These are phyloP conservation scores for Fundulus diaphanus DNA, from an alignment of 2,797 vertebrate genomes.

Conservation along the genomic window DNA sequence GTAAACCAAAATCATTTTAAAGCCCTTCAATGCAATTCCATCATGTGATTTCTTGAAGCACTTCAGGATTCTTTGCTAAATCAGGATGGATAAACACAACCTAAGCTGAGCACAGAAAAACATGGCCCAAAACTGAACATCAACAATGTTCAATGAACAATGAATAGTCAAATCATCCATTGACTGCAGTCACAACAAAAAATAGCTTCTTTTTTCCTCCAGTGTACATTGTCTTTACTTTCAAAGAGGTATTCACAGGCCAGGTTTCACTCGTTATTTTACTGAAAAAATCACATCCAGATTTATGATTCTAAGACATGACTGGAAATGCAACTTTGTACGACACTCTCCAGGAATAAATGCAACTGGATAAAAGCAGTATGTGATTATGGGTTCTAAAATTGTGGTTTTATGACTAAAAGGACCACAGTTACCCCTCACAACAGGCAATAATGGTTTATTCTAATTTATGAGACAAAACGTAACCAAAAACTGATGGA, in stretches of 20 bases:
- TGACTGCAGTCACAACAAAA: constrained; percentile 29
- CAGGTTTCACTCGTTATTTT: constrained; percentile 28
- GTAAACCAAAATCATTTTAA: constrained; percentile 20
- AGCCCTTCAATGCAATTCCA: constrained; percentile 18
- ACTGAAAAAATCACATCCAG: constrained; percentile 33
- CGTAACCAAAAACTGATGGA: constrained; percentile 20
- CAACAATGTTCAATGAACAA: too few relatives aligned
- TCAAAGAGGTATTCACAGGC: constrained; percentile 27
- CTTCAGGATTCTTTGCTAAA: constrained; percentile 20
- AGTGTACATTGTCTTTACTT: constrained; percentile 42
- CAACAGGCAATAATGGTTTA: constrained; percentile 22
- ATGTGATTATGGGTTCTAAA: constrained; percentile 23
- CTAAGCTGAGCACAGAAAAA: constrained; percentile 7
- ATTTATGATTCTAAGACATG: constrained; percentile 12
- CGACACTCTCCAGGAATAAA: constrained; percentile 18
- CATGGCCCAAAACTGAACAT: constrained; percentile 37
- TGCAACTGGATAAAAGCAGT: constrained; percentile 5
- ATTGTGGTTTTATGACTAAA: constrained; percentile 44
- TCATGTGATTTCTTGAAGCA: constrained; percentile 5
- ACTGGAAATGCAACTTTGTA: constrained; percentile 37
- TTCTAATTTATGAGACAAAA: constrained; percentile 33
- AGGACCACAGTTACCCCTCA: not conserved
- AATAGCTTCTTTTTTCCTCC: constrained; percentile 13
- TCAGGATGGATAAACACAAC: constrained; percentile 27
- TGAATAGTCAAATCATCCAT: too few relatives aligned